Evolutionary conservation across 2,797 vertebrate species (phyloP).

Genomic region (Acipenser oxyrinchus): DNA sequence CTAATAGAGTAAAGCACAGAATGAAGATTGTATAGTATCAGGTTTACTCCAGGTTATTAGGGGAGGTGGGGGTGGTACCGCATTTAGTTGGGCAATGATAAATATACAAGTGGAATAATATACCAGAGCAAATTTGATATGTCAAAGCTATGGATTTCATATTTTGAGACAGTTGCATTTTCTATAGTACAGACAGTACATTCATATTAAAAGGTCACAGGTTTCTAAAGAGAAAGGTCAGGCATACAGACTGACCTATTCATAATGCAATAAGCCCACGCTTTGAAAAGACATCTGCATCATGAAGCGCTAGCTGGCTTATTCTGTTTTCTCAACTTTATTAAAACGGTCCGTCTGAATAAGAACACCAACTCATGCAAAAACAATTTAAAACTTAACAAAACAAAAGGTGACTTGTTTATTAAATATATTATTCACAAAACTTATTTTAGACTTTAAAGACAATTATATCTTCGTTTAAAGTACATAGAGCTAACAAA

Average conservation of each 20-base stretch:
- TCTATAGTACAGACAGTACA: conserved; percentile 42
- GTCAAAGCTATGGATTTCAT: conserved; percentile 45
- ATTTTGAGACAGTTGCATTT: conserved; percentile 59
- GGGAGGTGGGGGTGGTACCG: background rate
- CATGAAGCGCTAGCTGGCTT: conserved; percentile 46
- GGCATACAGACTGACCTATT: conserved; percentile 59
- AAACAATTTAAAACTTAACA: too few relatives aligned
- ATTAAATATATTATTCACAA: too few relatives aligned
- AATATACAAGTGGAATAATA: conserved; percentile 29
- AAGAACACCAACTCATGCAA: too few relatives aligned
- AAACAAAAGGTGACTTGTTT: too few relatives aligned
- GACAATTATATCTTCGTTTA: too few relatives aligned
- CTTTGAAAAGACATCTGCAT: conserved; percentile 56
- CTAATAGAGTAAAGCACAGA: conserved; percentile 8
- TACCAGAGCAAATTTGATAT: conserved; percentile 42
- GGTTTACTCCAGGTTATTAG: conserved; percentile 11
- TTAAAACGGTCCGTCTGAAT: conserved; percentile 11
- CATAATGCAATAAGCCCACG: conserved; percentile 53
- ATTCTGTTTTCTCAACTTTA: conserved; percentile 36
- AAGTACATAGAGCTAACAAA: too few relatives aligned
- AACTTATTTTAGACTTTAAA: too few relatives aligned
- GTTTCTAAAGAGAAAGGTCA: conserved; percentile 65
- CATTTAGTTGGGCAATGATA: conserved; percentile 11
- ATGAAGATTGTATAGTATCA: background rate
- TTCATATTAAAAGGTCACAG: conserved; percentile 66